These are phyloP conservation scores for Latrodectus elegans DNA, from an alignment of 2,888 invertebrate species.

Conservation along the genomic window DNA sequence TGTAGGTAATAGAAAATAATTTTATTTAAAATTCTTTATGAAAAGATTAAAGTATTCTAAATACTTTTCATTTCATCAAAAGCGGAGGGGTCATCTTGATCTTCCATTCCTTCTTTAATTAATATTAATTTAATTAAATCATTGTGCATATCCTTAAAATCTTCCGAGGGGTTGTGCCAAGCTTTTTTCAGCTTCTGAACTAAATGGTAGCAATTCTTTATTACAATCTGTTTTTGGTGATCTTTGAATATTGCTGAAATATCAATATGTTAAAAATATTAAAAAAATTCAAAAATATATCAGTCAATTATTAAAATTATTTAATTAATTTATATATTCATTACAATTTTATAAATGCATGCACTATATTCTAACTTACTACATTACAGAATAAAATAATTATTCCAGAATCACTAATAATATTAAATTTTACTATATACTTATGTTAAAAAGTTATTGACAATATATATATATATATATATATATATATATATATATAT, in stretches of 20 bases:
- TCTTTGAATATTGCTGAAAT: slow-evolving; percentile 46
- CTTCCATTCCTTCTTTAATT: slow-evolving; percentile 61
- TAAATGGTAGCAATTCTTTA: slow-evolving; percentile 45
- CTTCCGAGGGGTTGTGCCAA: slow-evolving; percentile 54
- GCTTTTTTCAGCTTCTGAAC: slow-evolving; percentile 58
- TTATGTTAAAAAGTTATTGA: too few species aligned
- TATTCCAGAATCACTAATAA: too few species aligned
- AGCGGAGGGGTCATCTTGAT: slow-evolving; percentile 39
- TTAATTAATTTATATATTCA: too few species aligned
- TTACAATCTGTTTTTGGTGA: slow-evolving; percentile 42
- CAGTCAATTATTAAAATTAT: too few species aligned
- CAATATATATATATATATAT: too few species aligned
- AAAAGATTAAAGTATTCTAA: not conserved
- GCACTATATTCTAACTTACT: too few species aligned
- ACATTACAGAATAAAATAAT: too few species aligned
- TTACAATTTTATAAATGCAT: too few species aligned
- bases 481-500: too few species aligned
- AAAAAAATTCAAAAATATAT: too few species aligned
- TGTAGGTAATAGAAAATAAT: not conserved
- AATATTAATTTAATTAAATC: slow-evolving; percentile 42
- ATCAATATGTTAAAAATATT: not conserved
- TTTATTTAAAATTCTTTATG: not conserved
- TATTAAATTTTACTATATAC: too few species aligned
- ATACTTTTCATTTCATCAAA: slow-evolving; percentile 59
- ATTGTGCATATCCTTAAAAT: slow-evolving; percentile 52